Percentiles rank a stretch among this genome's conserved stretches.
Conservation (phyloP, 2,888 invertebrate genomes). For the Camponotus fellah region DNA sequence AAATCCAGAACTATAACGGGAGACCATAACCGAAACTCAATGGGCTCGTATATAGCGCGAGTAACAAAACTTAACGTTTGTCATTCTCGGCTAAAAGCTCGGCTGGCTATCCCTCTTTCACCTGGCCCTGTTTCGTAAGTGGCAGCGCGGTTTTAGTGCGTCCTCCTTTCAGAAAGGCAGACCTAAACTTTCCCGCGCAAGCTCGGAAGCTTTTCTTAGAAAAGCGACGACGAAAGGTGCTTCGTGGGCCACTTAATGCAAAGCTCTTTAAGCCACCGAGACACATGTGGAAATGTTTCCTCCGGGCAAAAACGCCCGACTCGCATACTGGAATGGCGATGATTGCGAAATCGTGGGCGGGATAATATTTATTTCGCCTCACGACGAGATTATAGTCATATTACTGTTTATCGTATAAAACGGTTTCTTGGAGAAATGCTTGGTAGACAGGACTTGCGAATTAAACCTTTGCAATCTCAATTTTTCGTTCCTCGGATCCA, state of each 20-base stretch:
- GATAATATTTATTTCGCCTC: neutral
- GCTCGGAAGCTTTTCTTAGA: slow-evolving; percentile 42
- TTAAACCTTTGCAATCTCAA: slow-evolving; percentile 22
- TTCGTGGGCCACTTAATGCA: slow-evolving; percentile 17
- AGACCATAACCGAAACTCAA: neutral
- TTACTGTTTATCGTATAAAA: neutral
- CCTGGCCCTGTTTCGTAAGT: slow-evolving; percentile 11
- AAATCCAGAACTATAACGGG: slow-evolving; percentile 19
- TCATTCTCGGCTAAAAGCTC: slow-evolving; percentile 76
- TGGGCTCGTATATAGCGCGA: neutral
- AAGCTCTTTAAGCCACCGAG: slow-evolving; percentile 12
- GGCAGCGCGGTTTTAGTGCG: slow-evolving; percentile 39
- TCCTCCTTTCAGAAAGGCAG: slow-evolving; percentile 39
- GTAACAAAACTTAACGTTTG: slow-evolving; percentile 73
- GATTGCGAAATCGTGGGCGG: neutral
- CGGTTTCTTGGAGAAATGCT: slow-evolving; percentile 25
- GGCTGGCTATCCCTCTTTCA: slow-evolving; percentile 33
- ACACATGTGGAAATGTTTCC: slow-evolving; percentile 53
- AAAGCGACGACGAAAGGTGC: slow-evolving; percentile 4
- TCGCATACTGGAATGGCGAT: slow-evolving; percentile 2
- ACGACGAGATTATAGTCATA: neutral
- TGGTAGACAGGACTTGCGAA: slow-evolving; percentile 5
- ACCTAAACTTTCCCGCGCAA: slow-evolving; percentile 57
- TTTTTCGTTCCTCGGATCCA: slow-evolving; percentile 11
- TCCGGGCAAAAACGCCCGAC: neutral